phyloP scores from a whole-genome alignment of 2,113 vertebrate species.

The Pycnonotus jocosus region DNA sequence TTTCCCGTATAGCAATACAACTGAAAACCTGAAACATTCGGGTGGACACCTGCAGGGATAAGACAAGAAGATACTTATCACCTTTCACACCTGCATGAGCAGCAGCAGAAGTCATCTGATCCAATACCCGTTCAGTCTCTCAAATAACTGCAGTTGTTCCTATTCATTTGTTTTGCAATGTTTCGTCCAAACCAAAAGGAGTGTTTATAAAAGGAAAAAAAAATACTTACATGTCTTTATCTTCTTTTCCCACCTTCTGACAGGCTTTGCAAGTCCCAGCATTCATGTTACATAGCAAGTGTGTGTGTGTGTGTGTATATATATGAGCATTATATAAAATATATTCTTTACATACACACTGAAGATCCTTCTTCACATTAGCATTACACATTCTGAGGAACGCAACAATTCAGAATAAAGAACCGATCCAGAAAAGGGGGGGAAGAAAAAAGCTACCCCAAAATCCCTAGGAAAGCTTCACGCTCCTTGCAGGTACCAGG shows the following conservation, averaged over 20 bases:
- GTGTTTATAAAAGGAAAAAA: not conserved
- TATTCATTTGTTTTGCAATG: not conserved
- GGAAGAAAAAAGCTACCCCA: slow-evolving; percentile 17
- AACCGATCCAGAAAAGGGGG: not conserved
- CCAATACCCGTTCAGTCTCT: not conserved
- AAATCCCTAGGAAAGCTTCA: slow-evolving; percentile 21
- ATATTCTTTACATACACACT: slow-evolving; percentile 43
- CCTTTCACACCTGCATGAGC: not conserved
- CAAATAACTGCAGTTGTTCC: not conserved
- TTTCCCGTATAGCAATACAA: not conserved
- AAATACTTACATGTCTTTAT: not conserved
- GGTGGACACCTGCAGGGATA: not conserved
- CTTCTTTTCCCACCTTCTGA: not conserved
- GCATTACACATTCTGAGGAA: not conserved
- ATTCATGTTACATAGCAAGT: not conserved
- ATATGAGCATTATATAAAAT: slow-evolving; percentile 27
- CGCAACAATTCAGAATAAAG: not conserved
- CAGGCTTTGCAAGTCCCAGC: not conserved
- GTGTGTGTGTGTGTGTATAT: not conserved
- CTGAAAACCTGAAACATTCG: not conserved
- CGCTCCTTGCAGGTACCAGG: slow-evolving; percentile 17
- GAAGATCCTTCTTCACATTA: not conserved
- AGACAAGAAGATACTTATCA: not conserved
- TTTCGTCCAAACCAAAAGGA: not conserved
- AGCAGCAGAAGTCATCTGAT: not conserved